Evolutionary conservation across 2,888 invertebrate species (phyloP), one percentile per base, ranked within the genome.

Genomic region (Tuberolachnus salignus): DNA sequence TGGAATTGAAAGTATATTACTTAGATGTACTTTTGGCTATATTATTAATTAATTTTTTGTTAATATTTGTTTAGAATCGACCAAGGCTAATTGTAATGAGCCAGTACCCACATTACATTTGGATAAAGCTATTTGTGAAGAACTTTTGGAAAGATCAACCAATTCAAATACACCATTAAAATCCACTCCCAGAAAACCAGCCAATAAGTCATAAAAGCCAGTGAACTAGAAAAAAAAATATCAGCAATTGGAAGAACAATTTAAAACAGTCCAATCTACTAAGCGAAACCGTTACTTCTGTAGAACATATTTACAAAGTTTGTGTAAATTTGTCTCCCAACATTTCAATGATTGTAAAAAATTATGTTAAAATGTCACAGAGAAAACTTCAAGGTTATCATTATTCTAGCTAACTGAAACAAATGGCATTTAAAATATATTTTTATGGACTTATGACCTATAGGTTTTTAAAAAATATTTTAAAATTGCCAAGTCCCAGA

Each of bases 401-500:
- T n/a, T n/a, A n/a, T n/a, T n/a, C n/a, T n/a, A n/a, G n/a, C n/a
- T n/a, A n/a, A n/a, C n/a, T n/a, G n/a, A 73, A 73, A 9, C 49
- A 73, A 51, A 6, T 73, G 8, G 34, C 72, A 13, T 26, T 73
- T 49, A 73, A 13, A 19, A 51, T 73, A 8, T 51, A 63, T 63
- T 73, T 73, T 72, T 73, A 34, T 49, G 72, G 63, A 19, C 34
- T 49, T 1, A 13, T 26, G 1, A 63, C 51, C 13, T 63, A 73
- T 51, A 61, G 34, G 19, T 72, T 63, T 51, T 51, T 51, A 19
- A 61, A 73, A 72, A 72, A 49, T 61, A 72, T 72, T 59, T 72
- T 59, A 13, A 49, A 61, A 49, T 34, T 72, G 19, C 78, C 69
- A 14, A 55, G 26, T 49, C 44, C 59, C 1, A 57, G 59, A 51